Evolutionary conservation across 1,140 invertebrate genomes (phyloP).

Genomic region (Lepidurus packardi): DNA sequence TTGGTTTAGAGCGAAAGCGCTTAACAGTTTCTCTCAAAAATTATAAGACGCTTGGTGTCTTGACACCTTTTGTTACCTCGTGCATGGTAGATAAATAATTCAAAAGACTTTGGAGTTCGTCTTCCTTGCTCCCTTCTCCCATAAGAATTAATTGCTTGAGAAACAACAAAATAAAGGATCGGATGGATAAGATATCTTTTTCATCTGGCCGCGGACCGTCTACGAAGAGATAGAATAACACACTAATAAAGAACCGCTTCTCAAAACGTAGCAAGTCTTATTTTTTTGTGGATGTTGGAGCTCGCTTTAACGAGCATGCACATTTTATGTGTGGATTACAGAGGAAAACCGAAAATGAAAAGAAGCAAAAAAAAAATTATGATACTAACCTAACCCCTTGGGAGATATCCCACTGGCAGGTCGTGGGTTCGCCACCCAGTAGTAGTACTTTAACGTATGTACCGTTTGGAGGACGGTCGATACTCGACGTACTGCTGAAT

Average conservation of each 20-base stretch:
- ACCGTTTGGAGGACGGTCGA: conserved; percentile 97
- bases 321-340: too few species aligned
- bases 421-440: conserved; percentile 95
- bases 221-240: conserved; percentile 47
- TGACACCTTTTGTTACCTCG: conserved; percentile 57
- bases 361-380: background rate
- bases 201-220: conserved; percentile 87
- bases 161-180: conserved; percentile 91
- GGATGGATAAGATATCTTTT: conserved; percentile 87
- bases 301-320: background rate
- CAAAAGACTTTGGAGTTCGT: conserved; percentile 95
- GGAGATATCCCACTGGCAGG: conserved; percentile 90
- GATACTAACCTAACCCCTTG: conserved; percentile 77
- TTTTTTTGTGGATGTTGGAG: background rate
- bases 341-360: background rate
- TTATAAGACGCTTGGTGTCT: background rate
- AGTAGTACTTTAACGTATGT: conserved; percentile 97
- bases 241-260: conserved; percentile 19
- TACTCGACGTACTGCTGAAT: conserved; percentile 91
- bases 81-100: conserved; percentile 97
- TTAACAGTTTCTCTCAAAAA: too few species aligned
- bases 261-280: background rate
- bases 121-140: conserved; percentile 93
- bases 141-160: conserved; percentile 95
- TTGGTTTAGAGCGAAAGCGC: background rate